phyloP scores from a whole-genome alignment of 2,113 vertebrate genomes.

The Myotis davidii region DNA sequence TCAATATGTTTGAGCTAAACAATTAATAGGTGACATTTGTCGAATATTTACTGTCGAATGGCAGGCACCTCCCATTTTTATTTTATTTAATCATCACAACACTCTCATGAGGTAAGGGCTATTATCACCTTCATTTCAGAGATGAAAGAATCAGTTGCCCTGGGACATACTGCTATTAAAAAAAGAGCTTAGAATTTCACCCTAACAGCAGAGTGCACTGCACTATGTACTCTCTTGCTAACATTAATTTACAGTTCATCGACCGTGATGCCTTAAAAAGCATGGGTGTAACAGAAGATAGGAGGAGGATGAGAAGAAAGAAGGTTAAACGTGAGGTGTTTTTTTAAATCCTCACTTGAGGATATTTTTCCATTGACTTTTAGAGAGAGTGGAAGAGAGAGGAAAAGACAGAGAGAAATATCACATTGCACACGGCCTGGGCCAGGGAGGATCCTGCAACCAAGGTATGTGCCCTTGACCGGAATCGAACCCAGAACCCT shows the following conservation, averaged over 20 bases:
- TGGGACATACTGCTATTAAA: not conserved
- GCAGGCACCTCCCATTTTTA: not conserved
- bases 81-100: constrained; percentile 1
- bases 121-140: not conserved
- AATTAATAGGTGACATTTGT: not conserved
- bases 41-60: not conserved
- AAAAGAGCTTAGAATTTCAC: not conserved
- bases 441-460: too few species aligned
- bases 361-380: too few species aligned
- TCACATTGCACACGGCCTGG: too few species aligned
- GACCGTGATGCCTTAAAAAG: not conserved
- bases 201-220: too few species aligned
- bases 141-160: not conserved
- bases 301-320: not conserved
- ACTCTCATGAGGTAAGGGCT: not conserved
- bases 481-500: too few species aligned
- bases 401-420: too few species aligned
- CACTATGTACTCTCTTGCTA: too few species aligned
- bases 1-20: not conserved
- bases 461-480: too few species aligned
- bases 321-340: not conserved
- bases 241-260: not conserved
- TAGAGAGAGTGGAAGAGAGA: too few species aligned
- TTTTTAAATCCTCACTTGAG: too few species aligned
- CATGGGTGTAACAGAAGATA: not conserved